These are phyloP conservation scores for Danio tinwini DNA, from an alignment of 2,797 vertebrate genomes.

Conservation along the genomic window DNA sequence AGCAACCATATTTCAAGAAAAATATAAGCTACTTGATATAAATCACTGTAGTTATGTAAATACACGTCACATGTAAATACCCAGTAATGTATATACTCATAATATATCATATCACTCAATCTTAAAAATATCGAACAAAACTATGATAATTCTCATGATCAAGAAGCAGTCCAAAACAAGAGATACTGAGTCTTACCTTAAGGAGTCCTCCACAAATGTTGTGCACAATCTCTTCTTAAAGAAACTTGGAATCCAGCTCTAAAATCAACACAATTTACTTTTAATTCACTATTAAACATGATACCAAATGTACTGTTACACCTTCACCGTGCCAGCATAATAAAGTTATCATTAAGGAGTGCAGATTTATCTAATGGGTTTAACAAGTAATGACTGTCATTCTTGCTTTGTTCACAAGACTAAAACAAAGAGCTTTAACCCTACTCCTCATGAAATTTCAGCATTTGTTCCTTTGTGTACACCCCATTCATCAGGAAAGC, in stretches of 20 bases:
- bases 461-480: not conserved
- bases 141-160: too few species aligned
- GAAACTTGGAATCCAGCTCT: constrained; percentile 88
- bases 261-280: constrained; percentile 53
- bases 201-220: constrained; percentile 84
- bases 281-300: not conserved
- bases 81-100: too few species aligned
- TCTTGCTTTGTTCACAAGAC: too few species aligned
- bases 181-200: constrained; percentile 66
- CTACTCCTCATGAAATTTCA: not conserved
- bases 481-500: constrained; percentile 10
- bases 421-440: too few species aligned
- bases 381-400: too few species aligned
- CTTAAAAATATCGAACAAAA: too few species aligned
- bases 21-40: too few species aligned
- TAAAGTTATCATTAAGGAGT: not conserved
- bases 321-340: not conserved
- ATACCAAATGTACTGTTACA: not conserved
- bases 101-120: too few species aligned
- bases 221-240: constrained; percentile 89
- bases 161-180: too few species aligned
- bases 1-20: too few species aligned
- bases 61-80: too few species aligned
- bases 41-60: too few species aligned
- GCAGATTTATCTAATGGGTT: not conserved